A percentile compares a stretch with the other conserved stretches of the same genome.
These are phyloP conservation scores for Drosophila stalkeri DNA, from an alignment of 2,888 invertebrate genomes.

Conservation along the genomic window DNA sequence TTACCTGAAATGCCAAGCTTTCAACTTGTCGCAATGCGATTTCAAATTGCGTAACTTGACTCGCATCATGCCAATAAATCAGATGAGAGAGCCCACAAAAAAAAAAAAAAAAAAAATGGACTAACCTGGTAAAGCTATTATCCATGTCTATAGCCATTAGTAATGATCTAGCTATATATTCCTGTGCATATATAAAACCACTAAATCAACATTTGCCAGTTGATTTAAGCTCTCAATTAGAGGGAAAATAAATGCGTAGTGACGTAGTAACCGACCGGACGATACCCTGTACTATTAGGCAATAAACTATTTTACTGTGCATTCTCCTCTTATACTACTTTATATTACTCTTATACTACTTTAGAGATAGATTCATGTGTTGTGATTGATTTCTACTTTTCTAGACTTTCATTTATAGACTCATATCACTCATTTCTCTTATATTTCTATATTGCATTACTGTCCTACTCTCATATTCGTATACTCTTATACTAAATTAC, in stretches of 20 bases:
- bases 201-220: not conserved
- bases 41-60: conserved; percentile 12
- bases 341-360: not conserved
- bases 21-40: conserved; percentile 11
- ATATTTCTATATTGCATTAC: too few relatives aligned
- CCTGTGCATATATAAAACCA: not conserved
- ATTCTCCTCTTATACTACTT: not conserved
- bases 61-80: conserved; percentile 19
- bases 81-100: conserved; percentile 1
- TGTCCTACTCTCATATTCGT: too few relatives aligned
- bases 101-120: not conserved
- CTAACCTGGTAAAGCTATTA: not conserved
- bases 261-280: not conserved
- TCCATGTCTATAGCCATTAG: not conserved
- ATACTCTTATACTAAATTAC: too few relatives aligned
- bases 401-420: too few relatives aligned
- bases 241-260: too few relatives aligned
- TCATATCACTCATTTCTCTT: too few relatives aligned
- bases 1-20: conserved; percentile 13
- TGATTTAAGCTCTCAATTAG: conserved; percentile 1
- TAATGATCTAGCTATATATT: not conserved
- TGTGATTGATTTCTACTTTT: too few relatives aligned
- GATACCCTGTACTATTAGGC: not conserved
- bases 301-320: not conserved
- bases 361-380: not conserved